phyloP scores from a whole-genome alignment of 2,888 invertebrate species.

The Acrocyrtus sp. region DNA sequence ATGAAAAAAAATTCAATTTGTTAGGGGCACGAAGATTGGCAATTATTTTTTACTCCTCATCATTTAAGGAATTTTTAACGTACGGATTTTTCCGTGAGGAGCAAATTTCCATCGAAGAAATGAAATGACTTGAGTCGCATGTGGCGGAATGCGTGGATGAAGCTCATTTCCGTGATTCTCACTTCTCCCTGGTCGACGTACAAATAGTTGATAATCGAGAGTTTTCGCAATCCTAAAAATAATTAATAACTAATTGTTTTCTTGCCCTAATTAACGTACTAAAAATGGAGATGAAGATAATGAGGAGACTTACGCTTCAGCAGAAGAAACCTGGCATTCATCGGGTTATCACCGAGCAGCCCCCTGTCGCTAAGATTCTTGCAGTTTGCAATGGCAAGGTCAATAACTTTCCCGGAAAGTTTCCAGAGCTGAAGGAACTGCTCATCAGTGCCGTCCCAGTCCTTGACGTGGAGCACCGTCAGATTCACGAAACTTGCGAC shows the following conservation, averaged over 20 bases:
- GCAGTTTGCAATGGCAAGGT: slow-evolving; percentile 30
- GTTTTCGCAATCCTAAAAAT: slow-evolving; percentile 29
- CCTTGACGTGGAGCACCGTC: slow-evolving; percentile 31
- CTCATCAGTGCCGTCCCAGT: slow-evolving; percentile 42
- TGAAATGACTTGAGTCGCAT: slow-evolving; percentile 41
- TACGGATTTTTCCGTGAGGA: slow-evolving; percentile 37
- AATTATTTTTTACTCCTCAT: no score
- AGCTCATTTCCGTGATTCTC: slow-evolving; percentile 47
- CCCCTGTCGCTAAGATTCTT: slow-evolving; percentile 35
- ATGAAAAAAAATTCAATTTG: not conserved
- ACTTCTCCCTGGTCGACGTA: slow-evolving; percentile 43
- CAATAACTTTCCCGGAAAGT: slow-evolving; percentile 8
- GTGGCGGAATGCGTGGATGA: slow-evolving; percentile 47
- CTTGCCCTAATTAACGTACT: not conserved
- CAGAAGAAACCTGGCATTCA: slow-evolving; percentile 14
- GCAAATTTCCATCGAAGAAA: slow-evolving; percentile 41
- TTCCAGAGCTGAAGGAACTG: slow-evolving; percentile 33
- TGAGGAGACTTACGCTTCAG: slow-evolving; percentile 24
- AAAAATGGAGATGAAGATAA: no score
- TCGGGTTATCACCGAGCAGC: slow-evolving; percentile 29
- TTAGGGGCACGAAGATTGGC: no score
- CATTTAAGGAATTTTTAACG: not conserved
- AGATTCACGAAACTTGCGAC: slow-evolving; percentile 36
- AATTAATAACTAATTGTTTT: slow-evolving; percentile 3
- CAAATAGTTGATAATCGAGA: slow-evolving; percentile 39